These are phyloP conservation scores for Kuschelorhynchus macadamiae DNA, from an alignment of 2,888 invertebrate genomes.

Conservation along the genomic window DNA sequence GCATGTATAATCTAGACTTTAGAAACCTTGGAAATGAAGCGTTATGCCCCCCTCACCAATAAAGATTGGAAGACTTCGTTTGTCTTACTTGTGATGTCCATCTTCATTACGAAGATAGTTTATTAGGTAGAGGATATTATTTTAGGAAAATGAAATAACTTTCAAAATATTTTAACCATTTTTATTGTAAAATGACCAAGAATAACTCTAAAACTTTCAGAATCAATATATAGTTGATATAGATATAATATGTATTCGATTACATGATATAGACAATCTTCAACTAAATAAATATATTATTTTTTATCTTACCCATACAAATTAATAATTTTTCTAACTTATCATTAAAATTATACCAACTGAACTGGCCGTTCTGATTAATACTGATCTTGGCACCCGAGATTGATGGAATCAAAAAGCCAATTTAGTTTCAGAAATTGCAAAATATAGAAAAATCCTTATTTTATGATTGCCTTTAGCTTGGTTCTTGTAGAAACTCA, in stretches of 20 bases:
- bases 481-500: constrained; percentile 37
- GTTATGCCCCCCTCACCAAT: no score
- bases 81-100: no score
- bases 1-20: no score
- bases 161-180: constrained; percentile 62
- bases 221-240: constrained; percentile 67
- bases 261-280: constrained; percentile 66
- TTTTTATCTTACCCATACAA: constrained; percentile 55
- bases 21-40: no score
- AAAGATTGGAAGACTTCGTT: no score
- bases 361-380: constrained; percentile 66
- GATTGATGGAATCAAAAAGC: constrained; percentile 56
- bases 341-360: constrained; percentile 55
- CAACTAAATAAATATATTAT: constrained; percentile 59
- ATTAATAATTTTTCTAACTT: constrained; percentile 54
- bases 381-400: constrained; percentile 68
- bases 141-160: no score
- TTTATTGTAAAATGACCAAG: constrained; percentile 82
- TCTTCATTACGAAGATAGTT: no score
- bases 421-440: constrained; percentile 41
- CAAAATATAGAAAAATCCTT: constrained; percentile 22
- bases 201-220: constrained; percentile 78
- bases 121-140: no score
- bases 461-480: constrained; percentile 45
- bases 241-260: constrained; percentile 68